phyloP scores from a whole-genome alignment of 2,888 invertebrate genomes.

The Spilarctia lutea region DNA sequence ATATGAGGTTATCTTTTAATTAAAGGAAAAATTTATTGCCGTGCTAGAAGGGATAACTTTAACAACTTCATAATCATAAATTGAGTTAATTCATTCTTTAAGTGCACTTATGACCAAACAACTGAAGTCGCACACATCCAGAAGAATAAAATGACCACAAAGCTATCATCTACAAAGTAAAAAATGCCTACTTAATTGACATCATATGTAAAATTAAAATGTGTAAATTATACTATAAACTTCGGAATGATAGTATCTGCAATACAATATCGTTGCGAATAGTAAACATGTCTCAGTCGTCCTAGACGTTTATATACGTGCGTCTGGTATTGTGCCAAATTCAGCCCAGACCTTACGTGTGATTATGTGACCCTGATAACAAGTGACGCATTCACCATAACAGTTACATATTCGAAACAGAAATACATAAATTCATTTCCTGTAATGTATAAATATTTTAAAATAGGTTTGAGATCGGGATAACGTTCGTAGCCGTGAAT shows the following conservation, averaged over 20 bases:
- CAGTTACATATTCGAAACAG: background rate
- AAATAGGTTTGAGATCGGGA: background rate
- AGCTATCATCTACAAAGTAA: background rate
- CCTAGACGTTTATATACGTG: constrained; percentile 15
- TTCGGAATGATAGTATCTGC: background rate
- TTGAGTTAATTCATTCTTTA: background rate
- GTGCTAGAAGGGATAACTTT: background rate
- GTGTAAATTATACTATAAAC: background rate
- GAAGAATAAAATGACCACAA: too few relatives aligned
- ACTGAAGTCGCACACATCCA: background rate
- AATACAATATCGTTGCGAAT: background rate
- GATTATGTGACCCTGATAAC: constrained; percentile 1
- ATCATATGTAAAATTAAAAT: background rate
- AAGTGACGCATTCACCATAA: background rate
- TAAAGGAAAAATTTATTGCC: background rate
- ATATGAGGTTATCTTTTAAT: background rate
- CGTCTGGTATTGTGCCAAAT: constrained; percentile 17
- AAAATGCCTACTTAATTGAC: background rate
- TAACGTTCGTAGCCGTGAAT: background rate
- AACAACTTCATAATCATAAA: background rate
- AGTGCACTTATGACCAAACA: background rate
- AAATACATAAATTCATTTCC: background rate
- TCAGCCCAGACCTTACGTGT: background rate
- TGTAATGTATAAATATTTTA: background rate
- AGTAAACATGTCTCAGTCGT: constrained; percentile 9